phyloP scores from a whole-genome alignment of 1,140 invertebrate species.

The Nymphalis io region DNA sequence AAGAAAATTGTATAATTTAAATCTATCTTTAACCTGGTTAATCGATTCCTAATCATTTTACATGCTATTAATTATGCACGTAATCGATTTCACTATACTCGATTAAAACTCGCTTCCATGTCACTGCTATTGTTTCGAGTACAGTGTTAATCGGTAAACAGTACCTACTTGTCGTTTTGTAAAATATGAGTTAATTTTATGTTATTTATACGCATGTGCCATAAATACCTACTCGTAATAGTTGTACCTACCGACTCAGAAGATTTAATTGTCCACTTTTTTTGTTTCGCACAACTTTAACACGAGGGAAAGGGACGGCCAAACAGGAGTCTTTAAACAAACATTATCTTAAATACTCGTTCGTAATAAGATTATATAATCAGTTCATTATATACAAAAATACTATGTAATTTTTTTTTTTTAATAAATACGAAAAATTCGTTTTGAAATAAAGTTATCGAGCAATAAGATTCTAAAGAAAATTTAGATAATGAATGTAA shows the following conservation, averaged over 20 bases:
- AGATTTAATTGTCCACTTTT: constrained; percentile 35
- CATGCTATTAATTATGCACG: constrained; percentile 16
- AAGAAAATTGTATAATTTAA: constrained; percentile 54
- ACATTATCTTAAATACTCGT: constrained; percentile 25
- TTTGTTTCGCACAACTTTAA: constrained; percentile 47
- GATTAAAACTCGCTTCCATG: constrained; percentile 5
- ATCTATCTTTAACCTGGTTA: constrained; percentile 44
- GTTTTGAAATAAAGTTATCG: constrained; percentile 1
- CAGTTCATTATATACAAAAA: constrained; percentile 12
- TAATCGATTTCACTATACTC: constrained; percentile 30
- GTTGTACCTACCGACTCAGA: constrained; percentile 59
- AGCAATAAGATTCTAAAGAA: not conserved
- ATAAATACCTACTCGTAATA: constrained; percentile 64
- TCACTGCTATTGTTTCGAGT: constrained; percentile 13
- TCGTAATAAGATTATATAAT: constrained; percentile 4
- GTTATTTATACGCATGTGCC: constrained; percentile 73
- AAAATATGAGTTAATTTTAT: constrained; percentile 63
- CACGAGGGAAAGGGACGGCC: constrained; percentile 26
- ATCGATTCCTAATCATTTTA: constrained; percentile 38
- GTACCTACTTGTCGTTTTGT: constrained; percentile 53
- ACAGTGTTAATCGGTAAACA: constrained; percentile 45
- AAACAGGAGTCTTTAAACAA: constrained; percentile 31
- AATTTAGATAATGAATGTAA: constrained; percentile 26
- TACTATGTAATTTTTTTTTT: no score
- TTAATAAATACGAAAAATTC: no score